phyloP scores from a whole-genome alignment of 2,113 vertebrate genomes.

The Sialia sialis region DNA sequence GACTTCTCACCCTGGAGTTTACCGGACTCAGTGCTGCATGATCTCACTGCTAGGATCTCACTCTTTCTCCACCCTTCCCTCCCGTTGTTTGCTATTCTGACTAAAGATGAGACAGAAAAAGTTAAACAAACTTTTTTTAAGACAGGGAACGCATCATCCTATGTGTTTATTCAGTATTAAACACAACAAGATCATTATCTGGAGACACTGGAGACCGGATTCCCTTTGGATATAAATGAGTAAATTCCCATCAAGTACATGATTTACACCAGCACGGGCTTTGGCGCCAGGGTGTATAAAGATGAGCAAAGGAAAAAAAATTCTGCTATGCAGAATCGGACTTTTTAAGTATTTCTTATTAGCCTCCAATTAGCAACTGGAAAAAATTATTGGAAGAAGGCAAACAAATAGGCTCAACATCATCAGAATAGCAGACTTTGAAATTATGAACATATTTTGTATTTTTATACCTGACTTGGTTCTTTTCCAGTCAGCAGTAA shows the following conservation, averaged over 20 bases:
- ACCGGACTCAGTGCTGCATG: background rate
- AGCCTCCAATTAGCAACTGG: background rate
- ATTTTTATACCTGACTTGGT: background rate
- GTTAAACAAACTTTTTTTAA: slow-evolving; percentile 50
- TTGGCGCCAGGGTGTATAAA: slow-evolving; percentile 34
- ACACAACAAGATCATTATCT: slow-evolving; percentile 58
- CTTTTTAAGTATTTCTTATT: background rate
- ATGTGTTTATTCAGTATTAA: slow-evolving; percentile 53
- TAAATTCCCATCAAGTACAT: slow-evolving; percentile 24
- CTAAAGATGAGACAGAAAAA: slow-evolving; percentile 40
- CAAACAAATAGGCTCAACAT: background rate
- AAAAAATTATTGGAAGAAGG: background rate
- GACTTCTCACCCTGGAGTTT: slow-evolving; percentile 55
- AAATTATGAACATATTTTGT: accelerated
- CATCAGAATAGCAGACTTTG: background rate
- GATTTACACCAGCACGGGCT: background rate
- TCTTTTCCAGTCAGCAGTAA: background rate
- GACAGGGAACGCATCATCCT: slow-evolving; percentile 27
- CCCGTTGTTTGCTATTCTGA: slow-evolving; percentile 40
- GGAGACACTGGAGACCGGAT: slow-evolving; percentile 43
- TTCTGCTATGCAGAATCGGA: background rate
- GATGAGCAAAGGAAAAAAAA: background rate
- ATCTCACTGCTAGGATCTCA: slow-evolving; percentile 42
- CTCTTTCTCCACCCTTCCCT: slow-evolving; percentile 56
- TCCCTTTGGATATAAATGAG: slow-evolving; percentile 43